Percentiles rank a stretch among this genome's conserved stretches.
Conservation (phyloP, 2,888 invertebrate species). For the Zygaena filipendulae region DNA sequence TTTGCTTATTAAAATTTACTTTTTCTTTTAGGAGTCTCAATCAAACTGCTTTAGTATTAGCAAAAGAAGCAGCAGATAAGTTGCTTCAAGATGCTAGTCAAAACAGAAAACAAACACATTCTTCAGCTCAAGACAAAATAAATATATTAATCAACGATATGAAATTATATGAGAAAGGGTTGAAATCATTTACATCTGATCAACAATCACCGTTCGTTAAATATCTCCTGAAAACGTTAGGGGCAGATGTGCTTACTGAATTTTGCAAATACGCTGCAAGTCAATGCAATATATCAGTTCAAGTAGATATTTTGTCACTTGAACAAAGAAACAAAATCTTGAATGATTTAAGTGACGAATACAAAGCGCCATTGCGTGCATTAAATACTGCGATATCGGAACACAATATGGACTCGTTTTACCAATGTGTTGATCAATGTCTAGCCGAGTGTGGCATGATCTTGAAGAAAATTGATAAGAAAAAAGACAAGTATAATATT, state of each 20-base stretch:
- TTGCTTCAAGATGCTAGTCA: slow-evolving; percentile 77
- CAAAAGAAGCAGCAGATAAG: slow-evolving; percentile 80
- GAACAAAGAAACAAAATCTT: slow-evolving; percentile 78
- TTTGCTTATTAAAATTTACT: too few relatives aligned
- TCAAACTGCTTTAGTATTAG: slow-evolving; percentile 72
- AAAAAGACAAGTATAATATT: slow-evolving; percentile 80
- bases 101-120: slow-evolving; percentile 79
- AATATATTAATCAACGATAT: slow-evolving; percentile 80
- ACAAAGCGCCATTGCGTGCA: slow-evolving; percentile 72
- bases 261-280: slow-evolving; percentile 82
- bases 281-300: slow-evolving; percentile 74
- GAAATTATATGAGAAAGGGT: slow-evolving; percentile 83
- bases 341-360: slow-evolving; percentile 75
- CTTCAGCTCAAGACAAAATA: slow-evolving; percentile 84
- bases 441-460: slow-evolving; percentile 81
- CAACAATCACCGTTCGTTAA: slow-evolving; percentile 78
- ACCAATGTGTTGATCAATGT: slow-evolving; percentile 77
- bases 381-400: slow-evolving; percentile 77
- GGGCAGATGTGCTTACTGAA: slow-evolving; percentile 83
- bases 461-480: slow-evolving; percentile 90
- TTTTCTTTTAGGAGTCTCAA: slow-evolving; percentile 68
- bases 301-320: slow-evolving; percentile 68
- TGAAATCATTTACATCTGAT: slow-evolving; percentile 71
- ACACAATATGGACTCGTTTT: slow-evolving; percentile 81
- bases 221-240: slow-evolving; percentile 86